These are phyloP conservation scores for Pecten maximus DNA, from an alignment of 2,888 invertebrate genomes.

Conservation along the genomic window DNA sequence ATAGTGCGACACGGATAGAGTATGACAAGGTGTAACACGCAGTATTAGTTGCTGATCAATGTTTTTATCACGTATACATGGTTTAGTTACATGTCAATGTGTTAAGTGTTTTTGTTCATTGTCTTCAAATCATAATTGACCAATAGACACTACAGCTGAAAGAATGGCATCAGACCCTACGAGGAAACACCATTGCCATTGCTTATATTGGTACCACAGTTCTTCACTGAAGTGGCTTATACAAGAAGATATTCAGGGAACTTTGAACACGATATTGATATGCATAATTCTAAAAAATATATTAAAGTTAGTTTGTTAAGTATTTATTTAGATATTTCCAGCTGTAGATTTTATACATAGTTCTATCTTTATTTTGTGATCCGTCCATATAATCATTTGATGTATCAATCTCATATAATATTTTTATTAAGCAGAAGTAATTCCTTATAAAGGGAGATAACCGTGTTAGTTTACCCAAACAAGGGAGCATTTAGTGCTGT, in stretches of 20 bases:
- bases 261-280: not conserved
- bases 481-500: not conserved
- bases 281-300: conserved; percentile 25
- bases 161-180: not conserved
- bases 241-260: conserved; percentile 18
- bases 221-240: conserved; percentile 2
- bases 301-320: not conserved
- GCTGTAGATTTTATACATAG: not conserved
- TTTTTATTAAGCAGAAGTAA: not conserved
- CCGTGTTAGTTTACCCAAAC: not conserved
- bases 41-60: not conserved
- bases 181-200: not conserved
- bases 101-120: not conserved
- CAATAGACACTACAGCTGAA: not conserved
- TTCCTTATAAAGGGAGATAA: not conserved
- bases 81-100: not conserved
- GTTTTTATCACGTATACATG: not conserved
- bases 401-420: not conserved
- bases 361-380: not conserved
- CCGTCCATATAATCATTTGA: not conserved
- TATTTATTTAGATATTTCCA: conserved; percentile 2
- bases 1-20: not conserved
- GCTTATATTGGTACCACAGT: not conserved
- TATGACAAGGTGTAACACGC: not conserved
- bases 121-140: not conserved